Evolutionary conservation across 2,888 invertebrate genomes (phyloP).

Genomic region (Nemapogon koenigi): DNA sequence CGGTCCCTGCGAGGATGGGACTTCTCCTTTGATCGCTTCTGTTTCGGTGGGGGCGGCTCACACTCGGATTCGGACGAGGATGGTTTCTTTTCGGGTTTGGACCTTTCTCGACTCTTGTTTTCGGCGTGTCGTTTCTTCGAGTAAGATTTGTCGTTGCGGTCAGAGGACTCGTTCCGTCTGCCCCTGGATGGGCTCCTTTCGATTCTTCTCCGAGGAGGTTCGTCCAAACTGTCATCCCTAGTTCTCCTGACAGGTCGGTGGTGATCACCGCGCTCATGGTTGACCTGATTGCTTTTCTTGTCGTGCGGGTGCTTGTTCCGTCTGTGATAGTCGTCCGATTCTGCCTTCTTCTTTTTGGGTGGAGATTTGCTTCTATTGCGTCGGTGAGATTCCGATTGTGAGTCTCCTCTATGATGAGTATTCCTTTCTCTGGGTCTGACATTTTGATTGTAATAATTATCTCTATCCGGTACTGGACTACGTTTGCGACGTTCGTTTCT

Average conservation of each 20-base stretch:
- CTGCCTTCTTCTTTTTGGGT: too few species aligned
- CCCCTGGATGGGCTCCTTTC: constrained; percentile 32
- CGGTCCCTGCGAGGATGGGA: constrained; percentile 19
- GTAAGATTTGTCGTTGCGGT: constrained; percentile 31
- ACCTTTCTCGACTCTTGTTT: constrained; percentile 31
- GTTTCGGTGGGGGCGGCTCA: constrained; percentile 26
- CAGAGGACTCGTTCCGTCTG: constrained; percentile 31
- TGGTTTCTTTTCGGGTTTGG: constrained; percentile 25
- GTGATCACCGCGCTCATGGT: constrained; percentile 8
- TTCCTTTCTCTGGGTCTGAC: background rate
- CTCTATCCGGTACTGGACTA: background rate
- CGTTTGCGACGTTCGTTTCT: background rate
- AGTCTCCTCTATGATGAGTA: background rate
- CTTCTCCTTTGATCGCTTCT: constrained; percentile 19
- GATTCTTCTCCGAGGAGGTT: constrained; percentile 23
- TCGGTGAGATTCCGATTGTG: constrained; percentile 10
- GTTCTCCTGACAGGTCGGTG: constrained; percentile 1
- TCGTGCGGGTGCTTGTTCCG: background rate
- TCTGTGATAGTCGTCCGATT: background rate
- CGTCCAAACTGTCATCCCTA: constrained; percentile 21
- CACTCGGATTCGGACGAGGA: constrained; percentile 37
- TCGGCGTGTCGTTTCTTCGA: constrained; percentile 25
- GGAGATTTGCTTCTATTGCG: constrained; percentile 15
- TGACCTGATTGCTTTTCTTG: constrained; percentile 2
- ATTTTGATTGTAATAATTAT: background rate